These are phyloP conservation scores for Lepidotrigona ventralis DNA, from an alignment of 1,140 invertebrate genomes.

Conservation along the genomic window DNA sequence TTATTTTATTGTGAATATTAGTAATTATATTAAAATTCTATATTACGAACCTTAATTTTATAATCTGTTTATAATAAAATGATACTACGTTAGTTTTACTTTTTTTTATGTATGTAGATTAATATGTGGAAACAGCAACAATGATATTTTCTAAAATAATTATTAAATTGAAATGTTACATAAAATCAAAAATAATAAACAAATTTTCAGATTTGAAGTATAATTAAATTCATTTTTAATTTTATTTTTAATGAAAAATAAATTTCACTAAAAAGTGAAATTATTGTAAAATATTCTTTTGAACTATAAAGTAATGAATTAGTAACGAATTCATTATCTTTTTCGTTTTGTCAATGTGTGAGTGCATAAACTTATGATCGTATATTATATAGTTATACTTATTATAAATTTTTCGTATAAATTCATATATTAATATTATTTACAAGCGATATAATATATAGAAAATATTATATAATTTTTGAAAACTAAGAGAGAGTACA, in stretches of 20 bases:
- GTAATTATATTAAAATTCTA: neutral
- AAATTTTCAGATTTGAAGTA: neutral
- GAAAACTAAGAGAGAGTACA: slow-evolving; percentile 1
- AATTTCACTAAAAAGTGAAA: neutral
- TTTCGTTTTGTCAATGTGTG: slow-evolving; percentile 46
- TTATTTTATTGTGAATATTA: neutral
- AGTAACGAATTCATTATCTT: slow-evolving; percentile 59
- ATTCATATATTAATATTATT: neutral
- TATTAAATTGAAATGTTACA: neutral
- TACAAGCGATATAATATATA: neutral
- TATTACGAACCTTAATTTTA: neutral
- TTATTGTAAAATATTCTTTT: neutral
- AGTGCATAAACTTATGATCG: slow-evolving; percentile 10
- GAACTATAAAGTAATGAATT: slow-evolving; percentile 20
- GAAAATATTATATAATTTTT: neutral
- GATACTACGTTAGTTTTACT: neutral
- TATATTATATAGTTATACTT: slow-evolving; percentile 11
- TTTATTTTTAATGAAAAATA: neutral
- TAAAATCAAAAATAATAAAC: neutral
- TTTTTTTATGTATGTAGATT: neutral
- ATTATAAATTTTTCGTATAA: neutral
- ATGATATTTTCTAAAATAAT: neutral
- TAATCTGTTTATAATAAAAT: neutral
- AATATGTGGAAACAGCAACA: neutral
- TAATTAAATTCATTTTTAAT: neutral